Conservation (phyloP, 92 coral and sea anemone species). For the Phenganax stokvisi region DNA sequence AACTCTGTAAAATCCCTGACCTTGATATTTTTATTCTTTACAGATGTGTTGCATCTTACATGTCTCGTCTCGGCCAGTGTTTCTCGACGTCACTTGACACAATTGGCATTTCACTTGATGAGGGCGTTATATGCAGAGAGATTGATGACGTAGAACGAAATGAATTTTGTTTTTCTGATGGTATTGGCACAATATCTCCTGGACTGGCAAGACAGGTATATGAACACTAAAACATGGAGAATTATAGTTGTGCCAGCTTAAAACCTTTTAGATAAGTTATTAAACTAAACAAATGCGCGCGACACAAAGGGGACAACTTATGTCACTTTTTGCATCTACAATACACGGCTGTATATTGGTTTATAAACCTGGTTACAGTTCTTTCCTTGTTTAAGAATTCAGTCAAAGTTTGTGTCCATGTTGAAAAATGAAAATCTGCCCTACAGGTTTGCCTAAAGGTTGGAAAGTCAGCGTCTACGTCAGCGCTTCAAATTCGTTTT, state of each 20-base stretch:
- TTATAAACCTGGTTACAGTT: background rate
- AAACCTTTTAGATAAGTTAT: too few relatives aligned
- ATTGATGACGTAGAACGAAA: slow-evolving; percentile 55
- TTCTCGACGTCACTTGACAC: slow-evolving; percentile 92
- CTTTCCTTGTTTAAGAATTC: background rate
- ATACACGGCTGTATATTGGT: background rate
- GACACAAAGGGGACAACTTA: too few relatives aligned
- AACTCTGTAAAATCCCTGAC: too few relatives aligned
- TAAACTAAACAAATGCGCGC: too few relatives aligned
- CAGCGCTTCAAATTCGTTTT: slow-evolving; percentile 94
- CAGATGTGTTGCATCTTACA: slow-evolving; percentile 85
- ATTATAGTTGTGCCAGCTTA: too few relatives aligned
- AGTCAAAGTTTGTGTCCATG: too few relatives aligned
- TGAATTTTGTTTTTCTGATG: slow-evolving; percentile 61
- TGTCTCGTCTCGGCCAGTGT: slow-evolving; percentile 96
- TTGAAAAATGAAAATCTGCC: too few relatives aligned
- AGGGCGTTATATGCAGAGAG: slow-evolving; percentile 56
- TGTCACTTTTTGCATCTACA: too few relatives aligned
- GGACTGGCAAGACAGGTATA: slow-evolving; percentile 25
- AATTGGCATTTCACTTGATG: slow-evolving; percentile 66
- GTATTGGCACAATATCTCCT: slow-evolving; percentile 40
- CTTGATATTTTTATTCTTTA: background rate
- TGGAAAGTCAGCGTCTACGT: slow-evolving; percentile 25
- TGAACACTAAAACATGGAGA: too few relatives aligned
- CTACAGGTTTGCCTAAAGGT: slow-evolving; percentile 28